Base-by-base conservation (phyloP, 2,888 invertebrate species). In the Cepaea hortensis region DNA sequence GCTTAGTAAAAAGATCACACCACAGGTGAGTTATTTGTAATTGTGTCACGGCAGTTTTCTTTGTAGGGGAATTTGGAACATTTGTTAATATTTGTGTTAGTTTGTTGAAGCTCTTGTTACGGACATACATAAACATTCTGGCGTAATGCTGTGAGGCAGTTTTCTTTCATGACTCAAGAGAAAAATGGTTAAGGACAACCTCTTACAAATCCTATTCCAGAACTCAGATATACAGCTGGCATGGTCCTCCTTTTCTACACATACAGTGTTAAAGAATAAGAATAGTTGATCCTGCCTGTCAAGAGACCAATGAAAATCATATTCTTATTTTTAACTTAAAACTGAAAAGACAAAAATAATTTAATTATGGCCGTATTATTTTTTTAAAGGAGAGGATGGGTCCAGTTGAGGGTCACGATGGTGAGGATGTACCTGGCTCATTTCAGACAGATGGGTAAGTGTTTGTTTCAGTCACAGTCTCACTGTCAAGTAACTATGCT, bases 351-450 rank as follows among this genome's bases (percentile, higher is more conserved):
- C 35, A 35, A 35, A 35, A 35, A 0, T 35, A 35, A 35, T 35
- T 35, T 35, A 35, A 35, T 35, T 35, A 35, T 35, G 35, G 35
- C 35, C 1, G 35, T 35, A 35, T 35, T 35, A 35, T 65, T 46
- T 46, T 55, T 62, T 61, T 83, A 50, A 23, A 86, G 86, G 82
- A 86, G 55, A 81, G 86, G 68, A 68, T 46, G 55, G 86, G 86
- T 6, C 86, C 77, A 61, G 77, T 86, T 0, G 82, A 86, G 20
- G 86, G 86, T n/a, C 86, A 86, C 70, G 82, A 86, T 82, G 86
- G 86, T n/a, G 20, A 86, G 48, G 86, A 82, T 77, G 77, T 82
- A 15, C n/a, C 82, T 55, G 23, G 20, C 46, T 55, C 72, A 23
- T 9, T 23, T 70, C 72, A 82, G n/a, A 50, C 82, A 23, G 50